These are phyloP conservation scores for Cyprinus carpio DNA, from an alignment of 2,113 vertebrate genomes.

Conservation along the genomic window DNA sequence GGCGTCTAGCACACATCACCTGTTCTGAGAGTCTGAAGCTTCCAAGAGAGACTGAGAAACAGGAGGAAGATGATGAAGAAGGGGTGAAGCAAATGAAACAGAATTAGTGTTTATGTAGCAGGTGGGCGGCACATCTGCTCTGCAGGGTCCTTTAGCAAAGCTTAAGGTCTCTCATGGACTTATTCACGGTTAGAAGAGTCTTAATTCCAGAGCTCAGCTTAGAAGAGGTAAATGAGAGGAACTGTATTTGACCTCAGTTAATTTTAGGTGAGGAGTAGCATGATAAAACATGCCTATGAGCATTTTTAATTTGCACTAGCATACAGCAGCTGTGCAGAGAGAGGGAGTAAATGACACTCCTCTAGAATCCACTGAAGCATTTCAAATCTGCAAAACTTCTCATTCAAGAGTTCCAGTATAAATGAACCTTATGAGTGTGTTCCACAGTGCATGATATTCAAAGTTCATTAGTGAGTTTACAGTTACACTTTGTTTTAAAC, in stretches of 20 bases:
- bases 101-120: conserved; percentile 50
- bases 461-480: background rate
- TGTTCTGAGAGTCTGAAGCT: conserved; percentile 3
- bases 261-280: conserved; percentile 39
- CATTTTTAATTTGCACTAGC: conserved; percentile 48
- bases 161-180: conserved; percentile 43
- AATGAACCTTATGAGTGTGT: background rate
- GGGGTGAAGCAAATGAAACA: conserved; percentile 40
- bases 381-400: conserved; percentile 35
- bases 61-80: conserved; percentile 28
- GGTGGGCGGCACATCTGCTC: conserved; percentile 54
- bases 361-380: conserved; percentile 13
- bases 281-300: conserved; percentile 45
- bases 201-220: conserved; percentile 36
- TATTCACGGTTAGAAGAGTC: conserved; percentile 30
- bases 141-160: background rate
- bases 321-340: conserved; percentile 45
- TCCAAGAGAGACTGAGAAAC: conserved; percentile 22
- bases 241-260: conserved; percentile 39
- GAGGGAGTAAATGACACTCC: conserved; percentile 31
- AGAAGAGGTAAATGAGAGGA: conserved; percentile 57
- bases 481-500: background rate
- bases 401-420: background rate
- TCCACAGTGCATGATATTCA: background rate
- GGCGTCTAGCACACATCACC: conserved; percentile 36